These are phyloP conservation scores for Cordilura impudica DNA, from an alignment of 2,888 invertebrate species.

Conservation along the genomic window DNA sequence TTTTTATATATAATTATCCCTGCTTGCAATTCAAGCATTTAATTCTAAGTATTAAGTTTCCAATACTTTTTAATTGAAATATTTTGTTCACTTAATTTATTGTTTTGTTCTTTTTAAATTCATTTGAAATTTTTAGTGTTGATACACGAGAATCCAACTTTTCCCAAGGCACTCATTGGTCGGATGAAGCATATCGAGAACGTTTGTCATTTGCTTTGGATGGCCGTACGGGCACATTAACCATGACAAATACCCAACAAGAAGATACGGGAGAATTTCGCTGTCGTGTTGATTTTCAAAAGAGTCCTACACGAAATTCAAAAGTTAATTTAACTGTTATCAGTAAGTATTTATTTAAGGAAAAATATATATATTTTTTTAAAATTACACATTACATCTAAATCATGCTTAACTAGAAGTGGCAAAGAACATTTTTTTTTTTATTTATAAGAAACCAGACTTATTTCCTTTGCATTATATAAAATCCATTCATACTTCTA, in stretches of 20 bases:
- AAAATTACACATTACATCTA: too few species aligned
- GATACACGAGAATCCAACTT: constrained; percentile 79
- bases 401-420: too few species aligned
- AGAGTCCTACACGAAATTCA: constrained; percentile 91
- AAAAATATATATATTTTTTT: neutral
- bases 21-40: neutral
- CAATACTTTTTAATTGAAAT: neutral
- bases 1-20: neutral
- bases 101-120: neutral
- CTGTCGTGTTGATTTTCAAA: constrained; percentile 93
- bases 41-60: neutral
- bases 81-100: constrained; percentile 1
- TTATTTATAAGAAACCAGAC: neutral
- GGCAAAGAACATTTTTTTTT: too few species aligned
- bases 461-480: neutral
- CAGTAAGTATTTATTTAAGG: constrained; percentile 82
- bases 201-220: constrained; percentile 87
- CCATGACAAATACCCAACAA: constrained; percentile 85
- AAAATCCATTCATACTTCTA: neutral
- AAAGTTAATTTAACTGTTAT: constrained; percentile 93
- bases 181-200: constrained; percentile 81
- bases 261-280: constrained; percentile 90
- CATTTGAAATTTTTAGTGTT: constrained; percentile 74
- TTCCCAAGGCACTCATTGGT: constrained; percentile 80
- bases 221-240: constrained; percentile 86